Evolutionary conservation across 2,113 vertebrate genomes (phyloP).

Genomic region (Xerus inauris): DNA sequence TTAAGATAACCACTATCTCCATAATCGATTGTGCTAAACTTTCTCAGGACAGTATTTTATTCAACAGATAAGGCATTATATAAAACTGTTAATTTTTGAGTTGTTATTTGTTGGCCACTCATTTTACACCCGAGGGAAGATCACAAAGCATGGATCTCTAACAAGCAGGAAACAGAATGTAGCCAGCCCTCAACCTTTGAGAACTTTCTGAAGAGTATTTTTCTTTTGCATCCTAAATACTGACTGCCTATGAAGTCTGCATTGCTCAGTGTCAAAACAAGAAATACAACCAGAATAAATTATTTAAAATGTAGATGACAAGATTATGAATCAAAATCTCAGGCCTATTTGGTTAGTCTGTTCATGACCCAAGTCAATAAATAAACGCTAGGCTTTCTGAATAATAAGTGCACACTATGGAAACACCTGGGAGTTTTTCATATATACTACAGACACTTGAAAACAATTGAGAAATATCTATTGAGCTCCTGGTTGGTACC

Average conservation of each 20-base stretch:
- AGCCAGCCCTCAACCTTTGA: background rate
- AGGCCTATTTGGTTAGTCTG: conserved; percentile 26
- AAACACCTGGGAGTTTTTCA: background rate
- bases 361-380: conserved; percentile 38
- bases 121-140: background rate
- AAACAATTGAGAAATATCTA: conserved; percentile 38
- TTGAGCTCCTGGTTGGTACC: background rate
- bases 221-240: conserved; percentile 43
- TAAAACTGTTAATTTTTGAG: background rate
- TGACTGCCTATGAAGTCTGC: conserved; percentile 17
- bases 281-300: conserved; percentile 60
- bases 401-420: background rate
- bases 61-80: background rate
- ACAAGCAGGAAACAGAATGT: background rate
- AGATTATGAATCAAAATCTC: conserved; percentile 60
- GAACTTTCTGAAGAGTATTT: background rate
- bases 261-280: conserved; percentile 36
- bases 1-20: background rate
- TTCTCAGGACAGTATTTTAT: background rate
- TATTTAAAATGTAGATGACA: conserved; percentile 59
- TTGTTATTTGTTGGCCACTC: background rate
- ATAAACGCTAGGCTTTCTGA: conserved; percentile 53
- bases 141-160: background rate
- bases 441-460: background rate
- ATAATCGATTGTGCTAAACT: background rate